phyloP scores from a whole-genome alignment of 2,113 vertebrate genomes.

The Syngnathus typhle region DNA sequence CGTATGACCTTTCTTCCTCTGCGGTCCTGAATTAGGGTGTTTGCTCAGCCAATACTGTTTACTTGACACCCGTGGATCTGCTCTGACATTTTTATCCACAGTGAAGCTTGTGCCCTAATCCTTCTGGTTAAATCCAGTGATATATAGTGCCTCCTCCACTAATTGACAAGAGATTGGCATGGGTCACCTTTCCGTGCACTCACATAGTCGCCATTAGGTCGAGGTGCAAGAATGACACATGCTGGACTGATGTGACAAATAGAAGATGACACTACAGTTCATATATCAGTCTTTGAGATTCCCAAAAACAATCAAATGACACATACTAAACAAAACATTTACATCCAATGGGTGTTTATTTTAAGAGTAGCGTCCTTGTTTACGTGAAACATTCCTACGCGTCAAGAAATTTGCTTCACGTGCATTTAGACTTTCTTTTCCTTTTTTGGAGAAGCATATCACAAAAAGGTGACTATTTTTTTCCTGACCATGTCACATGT shows the following conservation, averaged over 20 bases:
- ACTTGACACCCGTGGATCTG: slow-evolving; percentile 32
- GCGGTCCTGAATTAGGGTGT: slow-evolving; percentile 13
- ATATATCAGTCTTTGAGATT: slow-evolving; percentile 8
- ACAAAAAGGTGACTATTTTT: background rate
- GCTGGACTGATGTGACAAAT: slow-evolving; percentile 9
- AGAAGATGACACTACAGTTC: background rate
- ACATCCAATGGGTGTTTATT: background rate
- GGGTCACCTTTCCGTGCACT: slow-evolving; percentile 26
- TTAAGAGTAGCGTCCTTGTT: background rate
- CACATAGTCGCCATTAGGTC: slow-evolving; percentile 13
- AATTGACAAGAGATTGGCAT: slow-evolving; percentile 38
- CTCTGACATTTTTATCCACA: slow-evolving; percentile 41
- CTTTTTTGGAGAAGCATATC: background rate
- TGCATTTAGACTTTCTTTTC: background rate
- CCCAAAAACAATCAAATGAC: background rate
- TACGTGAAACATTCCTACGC: background rate
- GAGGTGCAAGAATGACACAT: slow-evolving; percentile 12
- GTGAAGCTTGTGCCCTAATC: slow-evolving; percentile 15
- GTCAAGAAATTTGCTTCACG: background rate
- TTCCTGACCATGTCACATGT: no score
- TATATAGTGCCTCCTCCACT: slow-evolving; percentile 18
- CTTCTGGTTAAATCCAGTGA: slow-evolving; percentile 21
- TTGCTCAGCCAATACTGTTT: slow-evolving; percentile 15
- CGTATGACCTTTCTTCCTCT: slow-evolving; percentile 24
- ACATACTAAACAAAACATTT: background rate